A percentile compares a stretch with the other conserved stretches of the same genome.
Conservation (phyloP, 1,140 invertebrate species). For the Drosophila sturtevanti region DNA sequence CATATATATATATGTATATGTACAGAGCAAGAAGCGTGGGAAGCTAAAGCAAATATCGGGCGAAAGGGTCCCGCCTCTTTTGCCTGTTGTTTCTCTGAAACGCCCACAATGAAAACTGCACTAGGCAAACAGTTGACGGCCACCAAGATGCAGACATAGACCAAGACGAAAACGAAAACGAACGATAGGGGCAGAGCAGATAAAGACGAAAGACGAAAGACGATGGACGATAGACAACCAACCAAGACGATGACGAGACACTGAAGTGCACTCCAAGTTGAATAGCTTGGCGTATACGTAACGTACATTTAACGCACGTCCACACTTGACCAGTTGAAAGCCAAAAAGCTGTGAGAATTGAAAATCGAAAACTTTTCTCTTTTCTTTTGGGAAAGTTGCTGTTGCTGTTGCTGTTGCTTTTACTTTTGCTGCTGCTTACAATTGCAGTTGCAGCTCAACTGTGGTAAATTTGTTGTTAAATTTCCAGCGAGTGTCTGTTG, state of each 20-base stretch:
- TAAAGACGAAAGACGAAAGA: no score
- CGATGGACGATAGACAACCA: no score
- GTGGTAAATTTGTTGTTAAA: conserved; percentile 79
- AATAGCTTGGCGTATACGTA: conserved; percentile 69
- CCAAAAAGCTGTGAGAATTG: conserved; percentile 22
- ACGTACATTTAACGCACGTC: conserved; percentile 71
- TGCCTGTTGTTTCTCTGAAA: conserved; percentile 33
- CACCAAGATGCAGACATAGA: conserved; percentile 11
- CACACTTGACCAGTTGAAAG: conserved; percentile 65
- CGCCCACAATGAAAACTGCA: conserved; percentile 59
- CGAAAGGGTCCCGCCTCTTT: not conserved
- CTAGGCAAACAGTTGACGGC: conserved; percentile 52
- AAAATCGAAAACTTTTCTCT: conserved; percentile 54
- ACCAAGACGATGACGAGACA: conserved; percentile 35
- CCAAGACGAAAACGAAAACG: not conserved
- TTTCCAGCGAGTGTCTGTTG: conserved; percentile 65
- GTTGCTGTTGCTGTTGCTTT: conserved; percentile 45
- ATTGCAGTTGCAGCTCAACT: not conserved
- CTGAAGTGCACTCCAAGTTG: conserved; percentile 52
- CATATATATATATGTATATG: not conserved
- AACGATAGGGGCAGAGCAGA: no score
- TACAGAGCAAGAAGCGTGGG: not conserved
- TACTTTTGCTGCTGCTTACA: no score
- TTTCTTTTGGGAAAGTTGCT: conserved; percentile 36
- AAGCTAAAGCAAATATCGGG: conserved; percentile 11